Base-by-base conservation (phyloP, 2,797 vertebrate species). In the Falco columbarius region DNA sequence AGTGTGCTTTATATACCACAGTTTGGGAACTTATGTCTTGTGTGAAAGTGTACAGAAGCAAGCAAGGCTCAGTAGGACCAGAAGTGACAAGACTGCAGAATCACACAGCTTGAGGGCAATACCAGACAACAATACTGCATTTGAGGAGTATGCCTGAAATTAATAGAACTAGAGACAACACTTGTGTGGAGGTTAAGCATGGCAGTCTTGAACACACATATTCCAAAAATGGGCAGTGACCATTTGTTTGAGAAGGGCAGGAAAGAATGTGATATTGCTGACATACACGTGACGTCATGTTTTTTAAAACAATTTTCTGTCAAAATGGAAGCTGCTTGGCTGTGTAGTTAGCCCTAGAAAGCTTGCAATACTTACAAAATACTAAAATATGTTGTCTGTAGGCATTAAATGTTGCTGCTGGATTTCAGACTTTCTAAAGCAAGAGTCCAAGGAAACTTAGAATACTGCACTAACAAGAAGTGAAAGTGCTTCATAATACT, bases 11-110 rank as follows among this genome's bases (percentile, higher is more conserved):
- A 22, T 32, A 14, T 56, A 6, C 23, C 9, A 13, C 26, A 6
- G 3, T 72, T 74, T 30, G 22, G 42, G 16, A 86, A 11, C 27
- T 16, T 24, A 20, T 68, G 5, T 66, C 27, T 24, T 86, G 5
- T 44, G 13, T 10, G 9, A 38, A 27, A 72, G 26, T 24, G 21
- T 49, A 23, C 2, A 2, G 18, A 38, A 66, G 24, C 14, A 71
- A 5, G 0, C 0, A 44, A 56, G n/a, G 7, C 36, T 70, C 22
- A 75, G 52, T 14, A 86, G 47, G 32, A 23, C 18, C 8, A 20
- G 38, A 52, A 27, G 16, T 52, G 44, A 34, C 18, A 32, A 38
- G 42, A 42, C 18, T 56, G 51, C 29, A 49, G 42, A 62, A 38
- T 34, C 1, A 2, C 26, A 9, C 7, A 24, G 12, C 26, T 51